Percentiles rank a stretch among this genome's conserved stretches.
Conservation (phyloP, 2,888 invertebrate genomes). For the Drosophila merina region DNA sequence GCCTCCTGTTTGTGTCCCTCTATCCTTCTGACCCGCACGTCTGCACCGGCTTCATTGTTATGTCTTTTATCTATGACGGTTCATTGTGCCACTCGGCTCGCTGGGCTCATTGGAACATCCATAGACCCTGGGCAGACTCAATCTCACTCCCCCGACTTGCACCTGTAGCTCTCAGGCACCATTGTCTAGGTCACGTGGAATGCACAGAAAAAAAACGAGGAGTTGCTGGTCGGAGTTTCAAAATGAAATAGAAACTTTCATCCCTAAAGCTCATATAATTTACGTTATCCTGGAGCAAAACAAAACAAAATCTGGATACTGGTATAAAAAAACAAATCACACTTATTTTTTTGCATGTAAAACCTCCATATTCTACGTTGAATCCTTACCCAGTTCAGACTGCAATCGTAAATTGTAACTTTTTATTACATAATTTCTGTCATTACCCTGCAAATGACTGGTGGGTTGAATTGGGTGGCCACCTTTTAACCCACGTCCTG, state of each 20-base stretch:
- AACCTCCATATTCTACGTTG: constrained; percentile 13
- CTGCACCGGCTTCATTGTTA: constrained; percentile 77
- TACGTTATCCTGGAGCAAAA: background rate
- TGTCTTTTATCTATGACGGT: constrained; percentile 78
- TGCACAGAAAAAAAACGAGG: constrained; percentile 5
- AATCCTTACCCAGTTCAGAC: constrained; percentile 23
- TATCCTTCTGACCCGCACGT: constrained; percentile 59
- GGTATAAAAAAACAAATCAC: too few species aligned
- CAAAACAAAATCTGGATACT: background rate
- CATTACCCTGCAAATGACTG: constrained; percentile 68
- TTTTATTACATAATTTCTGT: constrained; percentile 82
- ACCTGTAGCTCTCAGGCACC: constrained; percentile 58
- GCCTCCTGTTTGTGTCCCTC: constrained; percentile 11
- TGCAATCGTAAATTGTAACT: constrained; percentile 81
- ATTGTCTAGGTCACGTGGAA: constrained; percentile 65
- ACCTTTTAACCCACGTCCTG: constrained; percentile 63
- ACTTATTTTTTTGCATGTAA: constrained; percentile 9
- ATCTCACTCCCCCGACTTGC: constrained; percentile 33
- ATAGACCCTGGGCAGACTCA: constrained; percentile 26
- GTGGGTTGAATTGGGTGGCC: constrained; percentile 51
- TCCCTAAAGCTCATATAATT: background rate
- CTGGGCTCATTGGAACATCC: constrained; percentile 17
- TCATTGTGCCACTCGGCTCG: constrained; percentile 63
- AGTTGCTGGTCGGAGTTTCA: background rate
- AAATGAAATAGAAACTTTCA: background rate